phyloP scores from a whole-genome alignment of 92 coral and sea anemone species.

The Meandrina meandrites region DNA sequence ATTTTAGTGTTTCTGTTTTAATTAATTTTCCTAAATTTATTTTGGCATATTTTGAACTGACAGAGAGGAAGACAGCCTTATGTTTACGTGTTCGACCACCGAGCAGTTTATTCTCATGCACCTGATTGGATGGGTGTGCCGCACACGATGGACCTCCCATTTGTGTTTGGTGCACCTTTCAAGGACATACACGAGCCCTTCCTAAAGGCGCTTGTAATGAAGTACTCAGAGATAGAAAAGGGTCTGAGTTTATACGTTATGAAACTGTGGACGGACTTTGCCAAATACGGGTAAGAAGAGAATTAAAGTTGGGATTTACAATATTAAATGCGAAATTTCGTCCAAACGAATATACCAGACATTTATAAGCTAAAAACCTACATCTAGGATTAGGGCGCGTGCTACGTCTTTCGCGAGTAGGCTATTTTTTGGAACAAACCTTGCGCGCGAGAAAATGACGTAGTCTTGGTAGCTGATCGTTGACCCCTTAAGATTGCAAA shows the following conservation, averaged over 20 bases:
- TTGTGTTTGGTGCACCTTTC: slow-evolving; percentile 24
- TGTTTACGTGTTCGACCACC: slow-evolving; percentile 48
- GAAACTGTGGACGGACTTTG: slow-evolving; percentile 83
- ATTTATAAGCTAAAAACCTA: too few species aligned
- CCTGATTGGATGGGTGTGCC: slow-evolving; percentile 27
- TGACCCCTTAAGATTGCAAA: too few species aligned
- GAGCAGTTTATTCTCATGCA: neutral
- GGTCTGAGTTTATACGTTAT: slow-evolving; percentile 47
- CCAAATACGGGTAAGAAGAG: slow-evolving; percentile 77
- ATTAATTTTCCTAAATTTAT: too few species aligned
- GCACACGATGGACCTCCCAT: slow-evolving; percentile 4
- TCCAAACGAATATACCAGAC: too few species aligned
- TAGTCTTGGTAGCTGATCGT: too few species aligned
- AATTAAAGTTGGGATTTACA: neutral
- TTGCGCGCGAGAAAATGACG: too few species aligned
- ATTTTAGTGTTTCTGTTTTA: too few species aligned
- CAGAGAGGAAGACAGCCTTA: slow-evolving; percentile 30
- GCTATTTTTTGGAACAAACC: too few species aligned
- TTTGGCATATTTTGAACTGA: neutral
- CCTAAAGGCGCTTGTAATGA: neutral
- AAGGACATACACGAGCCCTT: neutral
- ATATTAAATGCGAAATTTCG: too few species aligned
- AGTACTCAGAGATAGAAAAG: slow-evolving; percentile 18
- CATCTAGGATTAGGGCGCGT: too few species aligned
- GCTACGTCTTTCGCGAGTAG: too few species aligned